A percentile compares a stretch with the other conserved stretches of the same genome.
These are phyloP conservation scores for Harlomillsia oculata DNA, from an alignment of 1,140 invertebrate genomes.

Conservation along the genomic window DNA sequence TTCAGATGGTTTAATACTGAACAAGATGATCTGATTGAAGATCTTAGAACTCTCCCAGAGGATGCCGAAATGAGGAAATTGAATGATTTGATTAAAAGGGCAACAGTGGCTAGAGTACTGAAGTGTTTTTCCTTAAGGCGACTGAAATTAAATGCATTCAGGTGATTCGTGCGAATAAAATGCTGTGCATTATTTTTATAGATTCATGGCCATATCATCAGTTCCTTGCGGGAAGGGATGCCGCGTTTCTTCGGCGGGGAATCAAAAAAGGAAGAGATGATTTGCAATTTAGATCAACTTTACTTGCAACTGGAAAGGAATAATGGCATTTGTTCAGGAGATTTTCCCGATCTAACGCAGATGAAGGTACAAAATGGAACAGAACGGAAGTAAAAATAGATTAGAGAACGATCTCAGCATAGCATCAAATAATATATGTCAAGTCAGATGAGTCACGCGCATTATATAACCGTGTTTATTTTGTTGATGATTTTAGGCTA, in stretches of 20 bases:
- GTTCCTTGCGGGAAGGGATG: constrained; percentile 89
- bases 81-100: constrained; percentile 95
- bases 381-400: no score
- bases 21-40: constrained; percentile 91
- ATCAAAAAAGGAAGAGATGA: constrained; percentile 92
- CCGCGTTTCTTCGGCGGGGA: constrained; percentile 89
- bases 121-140: constrained; percentile 14
- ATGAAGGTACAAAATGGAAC: constrained; percentile 64
- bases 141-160: neutral
- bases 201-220: constrained; percentile 95
- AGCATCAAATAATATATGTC: no score
- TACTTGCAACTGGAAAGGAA: constrained; percentile 81
- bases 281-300: constrained; percentile 80
- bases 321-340: constrained; percentile 88
- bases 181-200: constrained; percentile 37
- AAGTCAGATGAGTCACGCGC: no score
- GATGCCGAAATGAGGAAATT: constrained; percentile 92
- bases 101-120: constrained; percentile 88
- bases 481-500: no score
- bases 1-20: constrained; percentile 84
- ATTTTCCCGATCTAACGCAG: constrained; percentile 90
- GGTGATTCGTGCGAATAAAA: neutral
- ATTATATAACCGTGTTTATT: no score
- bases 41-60: constrained; percentile 83
- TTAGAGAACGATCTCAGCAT: no score